phyloP scores from a whole-genome alignment of 2,113 vertebrate genomes.

The Cheirogaleus medius region DNA sequence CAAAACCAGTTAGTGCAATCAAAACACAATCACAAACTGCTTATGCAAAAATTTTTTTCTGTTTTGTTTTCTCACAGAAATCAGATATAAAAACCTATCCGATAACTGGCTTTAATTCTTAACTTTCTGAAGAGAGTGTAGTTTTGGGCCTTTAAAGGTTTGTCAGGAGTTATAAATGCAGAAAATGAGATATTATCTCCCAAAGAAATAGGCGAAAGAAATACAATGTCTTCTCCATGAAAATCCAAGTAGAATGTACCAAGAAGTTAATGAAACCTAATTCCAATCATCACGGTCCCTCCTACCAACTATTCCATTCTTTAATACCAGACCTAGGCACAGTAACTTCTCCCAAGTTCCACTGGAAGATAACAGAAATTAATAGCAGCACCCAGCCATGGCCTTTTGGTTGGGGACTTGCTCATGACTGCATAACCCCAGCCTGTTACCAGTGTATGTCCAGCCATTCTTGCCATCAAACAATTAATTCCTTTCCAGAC shows the following conservation, averaged over 20 bases:
- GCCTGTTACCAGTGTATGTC: too few species aligned
- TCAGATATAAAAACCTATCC: not conserved
- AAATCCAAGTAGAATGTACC: not conserved
- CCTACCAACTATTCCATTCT: not conserved
- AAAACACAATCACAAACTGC: not conserved
- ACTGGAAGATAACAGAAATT: not conserved
- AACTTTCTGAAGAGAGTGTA: not conserved
- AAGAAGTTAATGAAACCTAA: not conserved
- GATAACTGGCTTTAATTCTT: not conserved
- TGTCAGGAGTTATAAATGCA: not conserved
- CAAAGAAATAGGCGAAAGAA: not conserved
- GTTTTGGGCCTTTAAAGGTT: not conserved
- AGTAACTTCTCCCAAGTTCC: not conserved
- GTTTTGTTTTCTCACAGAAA: constrained; percentile 10
- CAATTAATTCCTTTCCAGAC: not conserved
- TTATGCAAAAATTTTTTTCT: not conserved
- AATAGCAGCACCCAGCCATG: not conserved
- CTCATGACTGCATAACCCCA: too few species aligned
- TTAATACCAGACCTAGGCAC: not conserved
- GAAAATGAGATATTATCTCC: not conserved
- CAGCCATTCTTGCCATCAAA: not conserved
- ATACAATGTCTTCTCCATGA: not conserved
- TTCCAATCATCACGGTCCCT: not conserved
- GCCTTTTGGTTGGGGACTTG: not conserved
- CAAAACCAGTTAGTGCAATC: not conserved